phyloP scores from a whole-genome alignment of 2,113 vertebrate genomes.

The Corythornis cristatus region DNA sequence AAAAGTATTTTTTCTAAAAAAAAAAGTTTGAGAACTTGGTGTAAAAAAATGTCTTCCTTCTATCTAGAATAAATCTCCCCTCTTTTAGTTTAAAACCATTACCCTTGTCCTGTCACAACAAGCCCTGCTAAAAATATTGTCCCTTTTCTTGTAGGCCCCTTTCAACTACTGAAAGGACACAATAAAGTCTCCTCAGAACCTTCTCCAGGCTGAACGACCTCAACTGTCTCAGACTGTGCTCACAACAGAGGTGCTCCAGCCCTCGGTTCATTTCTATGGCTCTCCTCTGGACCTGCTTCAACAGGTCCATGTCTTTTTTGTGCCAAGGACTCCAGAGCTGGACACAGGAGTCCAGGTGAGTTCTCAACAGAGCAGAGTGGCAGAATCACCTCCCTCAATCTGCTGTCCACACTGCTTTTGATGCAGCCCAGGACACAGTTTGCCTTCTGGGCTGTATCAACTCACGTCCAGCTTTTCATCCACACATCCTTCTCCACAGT shows the following conservation, averaged over 20 bases:
- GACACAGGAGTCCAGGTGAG: background rate
- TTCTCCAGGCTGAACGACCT: background rate
- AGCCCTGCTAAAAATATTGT: background rate
- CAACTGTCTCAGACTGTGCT: background rate
- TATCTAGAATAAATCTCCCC: background rate
- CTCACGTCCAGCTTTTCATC: too few species aligned
- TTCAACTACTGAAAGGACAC: background rate
- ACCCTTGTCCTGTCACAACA: background rate
- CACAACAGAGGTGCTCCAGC: background rate
- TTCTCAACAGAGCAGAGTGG: background rate
- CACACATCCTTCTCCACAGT: too few species aligned
- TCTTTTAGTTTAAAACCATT: background rate
- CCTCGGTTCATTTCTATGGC: background rate
- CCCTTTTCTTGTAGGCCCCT: background rate
- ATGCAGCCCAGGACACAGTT: too few species aligned
- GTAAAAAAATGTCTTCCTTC: background rate
- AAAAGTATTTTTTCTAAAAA: background rate
- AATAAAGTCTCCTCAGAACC: background rate
- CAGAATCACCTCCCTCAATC: background rate
- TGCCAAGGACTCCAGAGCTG: background rate
- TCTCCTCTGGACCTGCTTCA: background rate
- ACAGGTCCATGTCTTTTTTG: background rate
- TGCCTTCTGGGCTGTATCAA: too few species aligned
- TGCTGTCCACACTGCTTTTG: too few species aligned
- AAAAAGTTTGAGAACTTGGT: background rate